phyloP scores from a whole-genome alignment of 2,888 invertebrate species.

The Ametastegia equiseti region DNA sequence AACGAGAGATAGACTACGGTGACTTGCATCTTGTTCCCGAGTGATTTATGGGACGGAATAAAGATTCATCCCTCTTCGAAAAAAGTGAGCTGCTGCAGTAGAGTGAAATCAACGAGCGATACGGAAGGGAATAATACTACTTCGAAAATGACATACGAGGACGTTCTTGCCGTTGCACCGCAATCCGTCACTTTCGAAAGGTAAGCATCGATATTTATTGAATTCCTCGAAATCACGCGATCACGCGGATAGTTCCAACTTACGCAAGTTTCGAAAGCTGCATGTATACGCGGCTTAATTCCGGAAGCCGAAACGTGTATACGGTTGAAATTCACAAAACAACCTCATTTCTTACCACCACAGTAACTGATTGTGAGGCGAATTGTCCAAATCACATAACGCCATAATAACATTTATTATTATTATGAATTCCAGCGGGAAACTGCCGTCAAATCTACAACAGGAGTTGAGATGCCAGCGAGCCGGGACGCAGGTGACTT shows the following conservation, averaged over 20 bases:
- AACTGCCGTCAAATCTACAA: conserved; percentile 57
- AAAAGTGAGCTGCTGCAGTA: conserved; percentile 64
- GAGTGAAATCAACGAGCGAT: conserved; percentile 48
- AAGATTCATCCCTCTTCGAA: conserved; percentile 65
- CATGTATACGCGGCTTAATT: too few species aligned
- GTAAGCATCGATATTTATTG: conserved; percentile 53
- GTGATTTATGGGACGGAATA: not conserved
- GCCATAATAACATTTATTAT: not conserved
- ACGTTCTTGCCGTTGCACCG: conserved; percentile 57
- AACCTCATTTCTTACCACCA: too few species aligned
- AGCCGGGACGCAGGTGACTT: conserved; percentile 76
- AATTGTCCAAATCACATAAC: not conserved
- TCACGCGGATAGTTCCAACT: not conserved
- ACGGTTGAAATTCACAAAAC: too few species aligned
- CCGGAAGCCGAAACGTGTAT: too few species aligned
- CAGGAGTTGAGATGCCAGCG: conserved; percentile 51
- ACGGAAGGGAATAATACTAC: conserved; percentile 49
- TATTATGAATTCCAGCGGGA: conserved; percentile 56
- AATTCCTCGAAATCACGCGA: not conserved
- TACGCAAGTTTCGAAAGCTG: not conserved
- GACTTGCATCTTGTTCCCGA: not conserved
- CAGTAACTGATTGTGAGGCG: too few species aligned
- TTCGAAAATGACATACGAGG: conserved; percentile 65
- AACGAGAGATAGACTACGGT: not conserved
- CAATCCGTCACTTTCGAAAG: conserved; percentile 58